phyloP scores from a whole-genome alignment of 2,888 invertebrate genomes.

The Blastobasis lacticolella region DNA sequence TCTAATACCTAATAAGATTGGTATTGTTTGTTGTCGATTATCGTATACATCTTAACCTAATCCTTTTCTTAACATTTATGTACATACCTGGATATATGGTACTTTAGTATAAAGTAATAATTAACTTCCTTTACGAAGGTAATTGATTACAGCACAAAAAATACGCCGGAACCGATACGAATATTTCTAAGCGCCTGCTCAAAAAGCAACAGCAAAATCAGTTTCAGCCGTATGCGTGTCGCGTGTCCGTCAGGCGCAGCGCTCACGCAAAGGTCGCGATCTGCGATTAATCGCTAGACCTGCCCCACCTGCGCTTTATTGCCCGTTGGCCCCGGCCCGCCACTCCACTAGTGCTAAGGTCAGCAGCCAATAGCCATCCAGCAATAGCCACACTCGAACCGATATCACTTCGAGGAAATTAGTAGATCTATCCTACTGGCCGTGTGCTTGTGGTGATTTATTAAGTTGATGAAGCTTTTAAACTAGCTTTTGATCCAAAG shows the following conservation, averaged over 20 bases:
- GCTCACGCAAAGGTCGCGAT: slow-evolving; percentile 62
- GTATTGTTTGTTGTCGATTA: too few species aligned
- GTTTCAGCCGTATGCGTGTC: slow-evolving; percentile 41
- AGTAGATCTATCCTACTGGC: not conserved
- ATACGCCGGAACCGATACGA: not conserved
- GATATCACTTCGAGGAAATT: not conserved
- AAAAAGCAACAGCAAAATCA: slow-evolving; percentile 41
- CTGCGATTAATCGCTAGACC: slow-evolving; percentile 52
- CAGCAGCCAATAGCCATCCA: slow-evolving; percentile 17
- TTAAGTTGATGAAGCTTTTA: too few species aligned
- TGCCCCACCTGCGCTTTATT: slow-evolving; percentile 49
- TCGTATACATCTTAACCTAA: too few species aligned
- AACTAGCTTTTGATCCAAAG: too few species aligned
- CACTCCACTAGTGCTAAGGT: slow-evolving; percentile 47
- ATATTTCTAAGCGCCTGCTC: slow-evolving; percentile 37
- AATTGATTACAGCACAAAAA: too few species aligned
- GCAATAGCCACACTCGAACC: slow-evolving; percentile 12
- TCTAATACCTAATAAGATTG: too few species aligned
- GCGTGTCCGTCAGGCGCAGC: slow-evolving; percentile 48
- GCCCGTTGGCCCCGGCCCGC: slow-evolving; percentile 27
- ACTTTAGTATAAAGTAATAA: too few species aligned
- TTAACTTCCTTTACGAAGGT: too few species aligned
- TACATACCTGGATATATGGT: too few species aligned
- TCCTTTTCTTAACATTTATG: too few species aligned
- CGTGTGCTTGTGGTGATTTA: too few species aligned